Evolutionary conservation across 2,888 invertebrate species (phyloP).

Genomic region (Panzeria rudis): DNA sequence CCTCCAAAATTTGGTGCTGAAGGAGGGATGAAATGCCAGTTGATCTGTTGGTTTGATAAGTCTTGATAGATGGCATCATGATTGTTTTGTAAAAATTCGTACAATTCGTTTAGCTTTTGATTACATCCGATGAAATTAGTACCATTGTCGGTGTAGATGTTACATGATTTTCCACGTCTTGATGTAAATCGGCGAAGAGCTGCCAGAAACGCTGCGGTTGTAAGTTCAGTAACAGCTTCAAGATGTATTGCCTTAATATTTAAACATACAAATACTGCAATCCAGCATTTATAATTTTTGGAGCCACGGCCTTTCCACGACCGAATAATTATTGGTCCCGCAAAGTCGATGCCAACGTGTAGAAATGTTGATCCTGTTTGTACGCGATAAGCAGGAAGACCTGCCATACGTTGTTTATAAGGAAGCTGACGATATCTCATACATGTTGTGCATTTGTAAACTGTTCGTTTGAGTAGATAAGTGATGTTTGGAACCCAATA

Average conservation of each 20-base stretch:
- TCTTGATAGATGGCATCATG: too few relatives aligned
- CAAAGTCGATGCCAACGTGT: constrained; percentile 58
- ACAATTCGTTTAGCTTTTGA: too few relatives aligned
- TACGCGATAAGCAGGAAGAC: constrained; percentile 67
- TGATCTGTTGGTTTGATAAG: too few relatives aligned
- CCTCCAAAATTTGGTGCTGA: too few relatives aligned
- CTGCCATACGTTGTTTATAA: constrained; percentile 70
- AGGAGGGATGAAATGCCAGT: too few relatives aligned
- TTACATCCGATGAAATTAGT: too few relatives aligned
- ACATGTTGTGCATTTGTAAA: constrained; percentile 59
- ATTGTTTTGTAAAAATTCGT: too few relatives aligned
- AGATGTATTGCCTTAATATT: constrained; percentile 65
- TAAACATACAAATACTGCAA: constrained; percentile 64
- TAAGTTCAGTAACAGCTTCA: constrained; percentile 58
- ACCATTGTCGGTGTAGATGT: too few relatives aligned
- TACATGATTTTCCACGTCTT: too few relatives aligned
- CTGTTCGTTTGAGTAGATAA: not conserved
- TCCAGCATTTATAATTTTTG: constrained; percentile 55
- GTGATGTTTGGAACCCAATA: too few relatives aligned
- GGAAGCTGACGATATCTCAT: constrained; percentile 56
- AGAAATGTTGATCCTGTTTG: constrained; percentile 41
- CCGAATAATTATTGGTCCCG: constrained; percentile 57
- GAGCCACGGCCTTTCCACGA: constrained; percentile 64
- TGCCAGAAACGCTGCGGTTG: constrained; percentile 72
- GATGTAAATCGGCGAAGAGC: too few relatives aligned